Base-by-base conservation (phyloP, 2,888 invertebrate species). In the Dusona sp. region DNA sequence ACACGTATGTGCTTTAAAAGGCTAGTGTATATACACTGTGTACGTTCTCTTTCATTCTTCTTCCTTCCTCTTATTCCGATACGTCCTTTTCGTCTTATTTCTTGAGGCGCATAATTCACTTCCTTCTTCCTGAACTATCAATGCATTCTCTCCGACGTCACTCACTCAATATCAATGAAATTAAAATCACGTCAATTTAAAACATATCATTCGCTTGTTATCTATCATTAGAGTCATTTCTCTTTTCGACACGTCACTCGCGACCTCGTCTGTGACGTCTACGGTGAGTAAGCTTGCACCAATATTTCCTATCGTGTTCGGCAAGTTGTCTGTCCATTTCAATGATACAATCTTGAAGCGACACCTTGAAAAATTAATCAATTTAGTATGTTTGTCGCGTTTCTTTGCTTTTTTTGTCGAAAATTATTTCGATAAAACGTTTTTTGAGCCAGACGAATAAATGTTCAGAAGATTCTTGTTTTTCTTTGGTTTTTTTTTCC, bases 51-150 rank as follows among this genome's bases (percentile, higher is more conserved):
- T 77, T 81, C 85, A 57, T 79, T 84, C 79, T 77, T 68, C 81
- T 83, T 68, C 57, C 51, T 68, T 72, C 36, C 67, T 57, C 79
- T 57, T 57, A 86, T 85, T 83, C 88, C 82, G 75, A 86, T 87
- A 88, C 88, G 84, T 89, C 81, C 80, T 85, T 85, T 83, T 83
- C 22, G 78, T 81, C 82, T 78, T 84, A 90, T 88, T 90, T 88
- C 89, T 87, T 88, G 88, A 88, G 88, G 19, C 16, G 25, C 29
- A 74, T 82, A 81, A 85, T 82, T 77, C 29, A 81, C 74, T 85
- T 86, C 77, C 61, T 74, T 68, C 72, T 81, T 83, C 42, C 61
- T 64, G 51, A 54, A 67, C 45, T 45, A 54, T 85, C 75, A 79
- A 48, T 74, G 48, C 57, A 79, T 79, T 78, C 61, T 64, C 81